phyloP scores from a whole-genome alignment of 2,113 vertebrate species.

The Dipodomys merriami region DNA sequence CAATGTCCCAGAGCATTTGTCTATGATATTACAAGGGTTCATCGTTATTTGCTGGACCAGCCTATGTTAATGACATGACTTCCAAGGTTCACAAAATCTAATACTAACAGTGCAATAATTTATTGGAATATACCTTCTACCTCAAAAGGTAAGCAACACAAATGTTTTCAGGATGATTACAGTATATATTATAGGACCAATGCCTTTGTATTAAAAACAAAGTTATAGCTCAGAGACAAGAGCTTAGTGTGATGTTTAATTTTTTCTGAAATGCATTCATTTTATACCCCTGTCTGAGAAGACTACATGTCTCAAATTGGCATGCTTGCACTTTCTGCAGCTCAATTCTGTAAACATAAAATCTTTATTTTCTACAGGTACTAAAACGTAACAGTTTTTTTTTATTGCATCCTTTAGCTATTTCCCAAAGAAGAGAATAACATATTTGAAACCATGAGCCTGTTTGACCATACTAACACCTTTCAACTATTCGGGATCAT shows the following conservation, averaged over 20 bases:
- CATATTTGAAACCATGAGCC: slow-evolving; percentile 76
- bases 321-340: slow-evolving; percentile 83
- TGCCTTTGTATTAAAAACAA: slow-evolving; percentile 84
- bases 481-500: slow-evolving; percentile 65
- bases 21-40: slow-evolving; percentile 11
- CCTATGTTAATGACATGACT: slow-evolving; percentile 76
- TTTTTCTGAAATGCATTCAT: slow-evolving; percentile 81
- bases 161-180: slow-evolving; percentile 82
- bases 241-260: slow-evolving; percentile 77
- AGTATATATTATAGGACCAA: slow-evolving; percentile 84
- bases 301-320: slow-evolving; percentile 81
- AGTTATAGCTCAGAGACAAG: slow-evolving; percentile 80
- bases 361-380: slow-evolving; percentile 83
- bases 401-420: slow-evolving; percentile 83
- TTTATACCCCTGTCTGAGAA: slow-evolving; percentile 78
- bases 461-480: slow-evolving; percentile 61
- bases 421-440: slow-evolving; percentile 79
- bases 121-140: slow-evolving; percentile 81
- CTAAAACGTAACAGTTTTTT: slow-evolving; percentile 76
- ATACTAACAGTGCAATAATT: slow-evolving; percentile 85
- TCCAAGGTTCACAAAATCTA: slow-evolving; percentile 81
- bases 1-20: not conserved
- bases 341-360: slow-evolving; percentile 85
- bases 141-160: slow-evolving; percentile 85
- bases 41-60: slow-evolving; percentile 79